Evolutionary conservation across 2,888 invertebrate species (phyloP).

Genomic region (Hyppa rectilinea): DNA sequence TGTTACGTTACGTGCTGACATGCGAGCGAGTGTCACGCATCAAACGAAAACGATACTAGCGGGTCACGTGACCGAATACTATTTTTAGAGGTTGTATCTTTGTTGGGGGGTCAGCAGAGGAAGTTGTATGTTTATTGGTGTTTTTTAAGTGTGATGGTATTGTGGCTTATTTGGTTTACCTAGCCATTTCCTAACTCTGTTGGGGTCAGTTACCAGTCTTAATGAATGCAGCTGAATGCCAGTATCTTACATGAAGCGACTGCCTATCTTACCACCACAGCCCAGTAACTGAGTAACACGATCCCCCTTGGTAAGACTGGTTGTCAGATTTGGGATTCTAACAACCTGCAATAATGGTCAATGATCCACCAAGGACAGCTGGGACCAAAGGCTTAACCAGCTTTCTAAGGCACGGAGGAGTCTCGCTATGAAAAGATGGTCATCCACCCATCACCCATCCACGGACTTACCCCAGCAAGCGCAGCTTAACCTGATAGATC

Average conservation of each 20-base stretch:
- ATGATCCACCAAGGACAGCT: too few species aligned
- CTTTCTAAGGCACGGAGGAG: too few species aligned
- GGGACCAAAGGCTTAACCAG: too few species aligned
- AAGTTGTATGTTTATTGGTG: not conserved
- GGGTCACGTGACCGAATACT: conserved; percentile 58
- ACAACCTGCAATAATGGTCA: too few species aligned
- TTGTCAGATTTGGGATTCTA: too few species aligned
- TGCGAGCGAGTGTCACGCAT: conserved; percentile 82
- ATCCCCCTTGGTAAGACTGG: too few species aligned
- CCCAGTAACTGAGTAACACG: not conserved
- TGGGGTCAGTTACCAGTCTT: not conserved
- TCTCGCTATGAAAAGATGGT: too few species aligned
- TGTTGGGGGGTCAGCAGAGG: conserved; percentile 30
- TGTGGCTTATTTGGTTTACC: not conserved
- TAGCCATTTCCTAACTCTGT: not conserved
- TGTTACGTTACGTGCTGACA: conserved; percentile 74
- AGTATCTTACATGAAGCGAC: too few species aligned
- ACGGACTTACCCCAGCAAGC: too few species aligned
- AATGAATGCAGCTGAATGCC: not conserved
- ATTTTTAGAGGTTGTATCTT: conserved; percentile 40
- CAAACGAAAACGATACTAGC: conserved; percentile 75
- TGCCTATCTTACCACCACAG: too few species aligned
- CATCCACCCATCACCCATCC: too few species aligned
- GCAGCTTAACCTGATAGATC: too few species aligned
- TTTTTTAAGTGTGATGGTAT: not conserved